Evolutionary conservation across 2,113 vertebrate species (phyloP), one percentile per base, ranked within the genome.

Genomic region (Tichodroma muraria): DNA sequence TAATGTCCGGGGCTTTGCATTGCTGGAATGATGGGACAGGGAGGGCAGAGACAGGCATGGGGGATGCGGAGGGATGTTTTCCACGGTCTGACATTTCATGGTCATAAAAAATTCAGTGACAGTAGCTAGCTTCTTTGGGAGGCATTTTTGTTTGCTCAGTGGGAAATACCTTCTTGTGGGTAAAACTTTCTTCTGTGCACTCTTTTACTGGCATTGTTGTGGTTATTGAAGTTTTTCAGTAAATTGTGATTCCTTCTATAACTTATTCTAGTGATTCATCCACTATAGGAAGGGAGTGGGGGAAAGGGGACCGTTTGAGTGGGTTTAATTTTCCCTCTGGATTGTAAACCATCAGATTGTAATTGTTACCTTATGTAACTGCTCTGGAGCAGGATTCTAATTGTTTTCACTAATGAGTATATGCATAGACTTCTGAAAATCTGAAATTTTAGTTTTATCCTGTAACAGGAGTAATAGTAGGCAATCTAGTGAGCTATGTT

Each of bases 1-100:
- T 99, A 97, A 97, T 1, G 72, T 76, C 79, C 57, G 4, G 60
- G 59, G 35, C 50, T 88, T 85, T 86, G 57, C 21, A 2, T 54
- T 68, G 53, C 60, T 83, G 28, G 33, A 52, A 25, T 0, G 12
- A 23, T 1, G 11, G 17, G 24, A 17, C 21, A 19, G 33, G 60
- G 33, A 33, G 24, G 59, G 44, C 15, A 38, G 52, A 40, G 24
- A 23, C 47, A 47, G 54, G 25, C 30, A 16, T 10, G 7, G 15
- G 24, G 22, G 14, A 31, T 23, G 8, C 0, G 0, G 25, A 63
- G 27, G 13, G 49, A 12, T 44, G 52, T 57, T 92, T 92, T 82
- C 27, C 33, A 37, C 10, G 5, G 9, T 65, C n/a, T 72, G 73
- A 68, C 57, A 61, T 85, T 82, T 80, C 27, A 8, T 22, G 5